Percentiles rank a stretch among this genome's conserved stretches.
These are phyloP conservation scores for Glyphotaelius pellucidus DNA, from an alignment of 2,888 invertebrate species.

Conservation along the genomic window DNA sequence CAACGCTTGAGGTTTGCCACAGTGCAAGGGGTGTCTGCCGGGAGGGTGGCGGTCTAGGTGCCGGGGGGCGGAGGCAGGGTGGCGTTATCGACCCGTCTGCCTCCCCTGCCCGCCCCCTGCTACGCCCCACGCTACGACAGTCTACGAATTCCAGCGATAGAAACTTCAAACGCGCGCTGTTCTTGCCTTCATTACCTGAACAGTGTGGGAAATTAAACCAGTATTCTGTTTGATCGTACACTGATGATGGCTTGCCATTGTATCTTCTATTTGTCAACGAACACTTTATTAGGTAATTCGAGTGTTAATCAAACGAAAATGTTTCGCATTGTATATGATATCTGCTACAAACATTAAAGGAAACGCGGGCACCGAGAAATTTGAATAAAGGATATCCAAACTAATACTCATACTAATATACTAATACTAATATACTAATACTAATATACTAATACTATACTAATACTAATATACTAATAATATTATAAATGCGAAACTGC, in stretches of 20 bases:
- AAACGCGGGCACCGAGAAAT: too few species aligned
- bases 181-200: background rate
- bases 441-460: too few species aligned
- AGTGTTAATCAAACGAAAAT: background rate
- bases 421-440: too few species aligned
- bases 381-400: too few species aligned
- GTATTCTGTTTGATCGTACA: background rate
- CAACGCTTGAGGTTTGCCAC: background rate
- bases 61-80: constrained; percentile 7
- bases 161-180: background rate
- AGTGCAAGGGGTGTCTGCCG: background rate
- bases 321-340: background rate
- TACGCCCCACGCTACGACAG: constrained; percentile 6
- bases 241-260: background rate
- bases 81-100: constrained; percentile 33
- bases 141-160: background rate
- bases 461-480: too few species aligned
- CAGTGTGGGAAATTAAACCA: background rate
- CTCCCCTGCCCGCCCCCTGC: background rate
- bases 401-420: too few species aligned
- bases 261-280: background rate
- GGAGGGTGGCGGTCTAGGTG: background rate
- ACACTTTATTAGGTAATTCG: background rate
- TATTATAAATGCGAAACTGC: too few species aligned
- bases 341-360: background rate